Base-by-base conservation (phyloP, 2,113 vertebrate genomes). In the Pyxicephalus adspersus region DNA sequence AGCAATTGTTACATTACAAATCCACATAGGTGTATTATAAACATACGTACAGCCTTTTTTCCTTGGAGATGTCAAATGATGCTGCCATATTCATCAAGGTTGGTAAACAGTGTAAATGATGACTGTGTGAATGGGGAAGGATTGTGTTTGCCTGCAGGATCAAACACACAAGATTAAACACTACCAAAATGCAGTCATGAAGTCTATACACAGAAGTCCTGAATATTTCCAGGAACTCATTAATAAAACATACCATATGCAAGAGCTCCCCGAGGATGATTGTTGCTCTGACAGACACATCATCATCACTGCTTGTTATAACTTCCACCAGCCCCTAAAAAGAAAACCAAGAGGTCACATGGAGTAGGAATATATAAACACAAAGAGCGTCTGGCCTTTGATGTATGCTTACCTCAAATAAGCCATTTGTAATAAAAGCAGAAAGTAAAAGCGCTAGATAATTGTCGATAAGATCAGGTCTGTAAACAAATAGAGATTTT, bases 381-480 rank as follows among this genome's bases (percentile, higher is more conserved):
- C 18, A 25, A 0, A 2, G 0, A 67, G 1, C 38, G 25, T 8
- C 22, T 25, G 22, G 2, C 58, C 9, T 65, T 19, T 26, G 29
- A 2, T 15, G 2, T 63, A 1, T 19, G 68, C 18, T 89, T 92
- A 98, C 98, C 92, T 99, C 97, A 83, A 99, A 89, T 86, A 99
- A 93, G 79, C 96, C 95, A 84, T 98, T 96, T 83, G 89, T 91
- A 90, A 99, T 97, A 89, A 99, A 99, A 68, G 96, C 95, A 67
- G 96, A 98, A 8, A 99, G 95, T 81, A 99, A 92, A 87, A 99
- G 92, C 26, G 96, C 97, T 86, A 99, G 92, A 64, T 99, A 99
- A 90, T 98, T 99, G 91, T 99, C 98, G 95, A 99, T 98, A 83
- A 99, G 93, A 88, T 99, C 97, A 84, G 98, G 96, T 83, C 98